Base-by-base conservation (phyloP, 2,888 invertebrate genomes). In the Hylaea fasciaria region DNA sequence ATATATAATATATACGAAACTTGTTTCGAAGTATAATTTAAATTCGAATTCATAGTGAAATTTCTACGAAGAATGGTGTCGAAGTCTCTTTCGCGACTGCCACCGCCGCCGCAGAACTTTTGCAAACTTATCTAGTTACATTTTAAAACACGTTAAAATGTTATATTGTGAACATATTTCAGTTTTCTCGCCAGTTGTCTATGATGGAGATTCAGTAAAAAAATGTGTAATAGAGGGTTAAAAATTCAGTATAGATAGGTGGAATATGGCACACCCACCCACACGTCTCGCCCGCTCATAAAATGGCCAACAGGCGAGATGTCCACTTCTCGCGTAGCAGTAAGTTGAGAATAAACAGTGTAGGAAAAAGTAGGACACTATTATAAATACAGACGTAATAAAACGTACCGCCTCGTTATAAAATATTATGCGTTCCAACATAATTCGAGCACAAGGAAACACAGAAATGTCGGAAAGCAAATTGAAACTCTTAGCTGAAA, bases 401-500 rank as follows among this genome's bases (percentile, higher is more conserved):
- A 54, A 62, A 74, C 69, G 64, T 64, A 68, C 68, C 65, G 60
- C 59, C 66, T 66, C 57, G 61, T 49, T 16, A 39, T 53, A 67
- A 68, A 71, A 71, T 69, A 74, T n/a, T n/a, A n/a, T 72, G 63
- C 73, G 66, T 64, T 70, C 62, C 66, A 54, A 72, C 48, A 40
- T 60, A 48, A 49, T 60, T 57, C 29, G 29, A 63, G 50, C 71
- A 70, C 72, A 71, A 64, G 70, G 69, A 73, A 75, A 35, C 43
- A 48, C 14, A 58, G 52, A 48, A 53, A 50, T 49, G 44, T 60
- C 64, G 68, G 65, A 71, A 76, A 68, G 72, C 65, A 78, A 82
- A 80, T 80, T 77, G 74, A 76, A 76, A 75, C 70, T 64, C 70
- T 73, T 72, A 70, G 62, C 67, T 45, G 74, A 73, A 74, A 76